Base-by-base conservation (phyloP, 2,113 vertebrate species). In the Monarcha castaneiventris region DNA sequence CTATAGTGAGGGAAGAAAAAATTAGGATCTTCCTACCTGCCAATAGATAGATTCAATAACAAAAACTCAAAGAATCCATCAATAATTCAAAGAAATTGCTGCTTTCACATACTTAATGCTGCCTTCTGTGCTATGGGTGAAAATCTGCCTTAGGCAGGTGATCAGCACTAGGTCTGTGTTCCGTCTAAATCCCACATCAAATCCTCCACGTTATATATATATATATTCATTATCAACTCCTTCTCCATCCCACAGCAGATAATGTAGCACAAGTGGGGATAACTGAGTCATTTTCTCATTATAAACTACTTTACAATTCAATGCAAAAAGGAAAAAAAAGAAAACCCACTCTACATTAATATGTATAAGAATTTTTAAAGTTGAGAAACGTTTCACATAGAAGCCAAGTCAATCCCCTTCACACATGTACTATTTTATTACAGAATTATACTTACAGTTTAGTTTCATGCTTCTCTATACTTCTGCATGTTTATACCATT, bases 271-370 rank as follows among this genome's bases (percentile, higher is more conserved):
- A 93, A 95, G 39, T 84, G 77, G 71, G 77, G 56, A 94, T 93
- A 95, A 95, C 91, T 79, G 93, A 96, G 93, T 94, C 87, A 94
- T 96, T 96, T 96, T 80, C 93, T 97, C 91, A 71, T 94, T 95
- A 95, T 96, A 96, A 94, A 91, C 94, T 94, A 74, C 59, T 96
- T 96, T 97, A 93, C 79, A 95, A 96, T 95, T 97, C 95, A 97
- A 77, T 84, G 71, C 32, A 72, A 73, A 82, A 89, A 87, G 16
- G 3, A 7, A 13, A 8, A n/a, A 48, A 51, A 27, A 33, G 35
- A 30, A 26, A 4, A 0, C 13, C 1, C 62, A 56, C 6, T 13
- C 46, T 74, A 48, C 48, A 94, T 96, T 93, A 92, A 96, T 94
- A 96, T 94, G 87, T 69, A 90, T 94, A 91, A 90, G 82, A 92